A percentile compares a stretch with the other conserved stretches of the same genome.
Evolutionary conservation across 2,797 vertebrate species (phyloP).

Genomic region (Sylvilagus floridanus): DNA sequence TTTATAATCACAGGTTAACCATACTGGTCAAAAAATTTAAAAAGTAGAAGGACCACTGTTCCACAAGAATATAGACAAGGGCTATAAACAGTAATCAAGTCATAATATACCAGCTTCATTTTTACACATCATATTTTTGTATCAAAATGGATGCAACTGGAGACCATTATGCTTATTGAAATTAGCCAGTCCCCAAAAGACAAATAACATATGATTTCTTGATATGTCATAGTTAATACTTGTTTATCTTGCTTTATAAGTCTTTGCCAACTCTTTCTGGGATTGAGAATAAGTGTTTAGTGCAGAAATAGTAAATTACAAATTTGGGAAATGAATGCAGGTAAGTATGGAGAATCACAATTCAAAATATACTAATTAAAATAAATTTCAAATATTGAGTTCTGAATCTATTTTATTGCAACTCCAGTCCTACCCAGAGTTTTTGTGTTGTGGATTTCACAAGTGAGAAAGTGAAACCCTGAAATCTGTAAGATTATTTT

Average conservation of each 20-base stretch:
- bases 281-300: not conserved
- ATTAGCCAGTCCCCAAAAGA: no score
- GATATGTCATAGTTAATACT: no score
- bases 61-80: no score
- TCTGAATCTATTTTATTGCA: not conserved
- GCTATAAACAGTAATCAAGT: no score
- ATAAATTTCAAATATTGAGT: not conserved
- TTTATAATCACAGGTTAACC: no score
- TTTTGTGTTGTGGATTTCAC: not conserved
- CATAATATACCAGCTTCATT: no score
- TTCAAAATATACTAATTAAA: not conserved
- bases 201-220: no score
- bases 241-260: not conserved
- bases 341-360: not conserved
- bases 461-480: not conserved
- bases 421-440: not conserved
- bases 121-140: no score
- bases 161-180: no score
- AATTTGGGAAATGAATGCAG: not conserved
- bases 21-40: no score
- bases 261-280: not conserved
- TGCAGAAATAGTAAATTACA: not conserved
- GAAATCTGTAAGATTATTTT: not conserved
- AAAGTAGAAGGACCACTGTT: no score
- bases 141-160: no score